Base-by-base conservation (phyloP, 2,113 vertebrate genomes). In the Rallus limicola region DNA sequence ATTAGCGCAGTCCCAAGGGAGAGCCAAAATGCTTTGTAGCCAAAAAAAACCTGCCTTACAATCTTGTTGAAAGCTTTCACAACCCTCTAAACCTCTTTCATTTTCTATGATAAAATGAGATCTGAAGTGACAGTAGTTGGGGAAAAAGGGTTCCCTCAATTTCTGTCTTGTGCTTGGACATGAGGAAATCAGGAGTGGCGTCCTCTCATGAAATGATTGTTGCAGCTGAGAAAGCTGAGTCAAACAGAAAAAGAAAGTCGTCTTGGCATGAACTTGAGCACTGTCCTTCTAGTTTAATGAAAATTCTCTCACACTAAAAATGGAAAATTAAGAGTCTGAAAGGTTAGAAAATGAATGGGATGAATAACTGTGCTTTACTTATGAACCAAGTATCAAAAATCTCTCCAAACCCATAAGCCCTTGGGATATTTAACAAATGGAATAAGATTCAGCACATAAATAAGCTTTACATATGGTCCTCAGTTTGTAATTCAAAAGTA, bases 1-100 rank as follows among this genome's bases (percentile, higher is more conserved):
- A 70, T 42, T 63, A 88, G 71, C 53, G 56, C 55, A 44, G 59
- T 74, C 82, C 68, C 71, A 94, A 94, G 78, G n/a, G 89, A 90
- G 31, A 74, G 72, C 16, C 42, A 74, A 93, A 92, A 93, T 13
- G 50, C 48, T 94, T 95, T 80, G 75, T 60, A 95, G 52, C n/a
- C 46, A 85, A 94, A 84, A 86, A 42, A 21, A 46, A 6, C 44
- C 29, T 76, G 56, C 67, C 28, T 83, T 79, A 75, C 25, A 88
- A 70, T 92, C 91, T 64, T 72, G 33, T 69, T 92, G 63, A 95
- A 95, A 81, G 68, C 48, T 83, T 96, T 92, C 81, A 72, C 50
- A 90, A 84, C 38, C 63, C 46, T 77, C 46, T 55, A 79, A 87
- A 81, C 24, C 36, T 50, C 87, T 74, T 95, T 76, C 38, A 19